Conservation (phyloP, 2,888 invertebrate genomes). For the Colostygia pectinataria region DNA sequence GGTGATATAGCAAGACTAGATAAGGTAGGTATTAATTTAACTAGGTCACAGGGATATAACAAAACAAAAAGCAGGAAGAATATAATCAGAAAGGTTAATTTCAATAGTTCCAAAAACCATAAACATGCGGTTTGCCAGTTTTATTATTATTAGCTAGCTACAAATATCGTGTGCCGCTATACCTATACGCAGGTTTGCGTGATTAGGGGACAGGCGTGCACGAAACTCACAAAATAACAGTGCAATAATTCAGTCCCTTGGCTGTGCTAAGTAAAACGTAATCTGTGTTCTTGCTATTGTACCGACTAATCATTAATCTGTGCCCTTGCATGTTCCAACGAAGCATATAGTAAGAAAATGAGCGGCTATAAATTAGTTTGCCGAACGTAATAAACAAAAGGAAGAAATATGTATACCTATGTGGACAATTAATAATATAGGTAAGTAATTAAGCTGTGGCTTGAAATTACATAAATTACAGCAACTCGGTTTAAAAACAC, state of each 20-base stretch:
- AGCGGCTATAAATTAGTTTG: slow-evolving; percentile 26
- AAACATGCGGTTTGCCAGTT: slow-evolving; percentile 35
- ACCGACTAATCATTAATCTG: slow-evolving; percentile 10
- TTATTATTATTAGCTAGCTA: slow-evolving; percentile 40
- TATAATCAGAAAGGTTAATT: slow-evolving; percentile 18
- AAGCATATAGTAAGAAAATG: slow-evolving; percentile 31
- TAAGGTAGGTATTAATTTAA: not conserved
- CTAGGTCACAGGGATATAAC: not conserved
- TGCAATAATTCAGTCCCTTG: slow-evolving; percentile 49
- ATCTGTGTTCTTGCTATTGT: slow-evolving; percentile 12
- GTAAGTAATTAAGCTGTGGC: no score
- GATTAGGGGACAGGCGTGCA: slow-evolving; percentile 47
- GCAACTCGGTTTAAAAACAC: no score
- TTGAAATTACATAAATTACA: no score
- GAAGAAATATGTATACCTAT: not conserved
- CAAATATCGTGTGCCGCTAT: slow-evolving; percentile 40
- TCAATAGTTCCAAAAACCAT: slow-evolving; percentile 32
- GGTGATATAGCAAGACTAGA: no score
- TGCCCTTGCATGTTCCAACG: slow-evolving; percentile 39
- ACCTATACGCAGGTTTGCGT: slow-evolving; percentile 48
- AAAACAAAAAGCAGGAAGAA: slow-evolving; percentile 1
- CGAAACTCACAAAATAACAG: slow-evolving; percentile 52
- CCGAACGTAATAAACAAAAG: not conserved
- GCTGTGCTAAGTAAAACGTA: slow-evolving; percentile 2
- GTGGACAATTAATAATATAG: no score